Conservation (phyloP, 92 coral and sea anemone genomes). For the Muricea muricata region DNA sequence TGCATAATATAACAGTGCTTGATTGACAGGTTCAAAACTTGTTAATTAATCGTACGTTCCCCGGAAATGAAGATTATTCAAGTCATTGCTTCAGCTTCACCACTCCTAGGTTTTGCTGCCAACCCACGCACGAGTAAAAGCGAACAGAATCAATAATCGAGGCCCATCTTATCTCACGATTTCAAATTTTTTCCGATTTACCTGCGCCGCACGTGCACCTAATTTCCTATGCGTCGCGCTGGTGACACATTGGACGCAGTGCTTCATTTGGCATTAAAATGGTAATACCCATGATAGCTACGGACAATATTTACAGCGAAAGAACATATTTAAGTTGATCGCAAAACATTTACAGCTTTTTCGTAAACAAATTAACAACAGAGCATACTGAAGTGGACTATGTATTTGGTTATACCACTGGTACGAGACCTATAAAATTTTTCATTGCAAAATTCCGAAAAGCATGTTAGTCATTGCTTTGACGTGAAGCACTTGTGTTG, state of each 20-base stretch:
- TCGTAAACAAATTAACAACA: conserved; percentile 48
- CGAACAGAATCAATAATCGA: not conserved
- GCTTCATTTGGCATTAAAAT: conserved; percentile 35
- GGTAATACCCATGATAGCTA: conserved; percentile 38
- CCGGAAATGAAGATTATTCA: conserved; percentile 98
- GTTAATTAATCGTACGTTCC: conserved; percentile 98
- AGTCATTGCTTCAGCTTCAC: conserved; percentile 20
- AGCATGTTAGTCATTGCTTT: no score
- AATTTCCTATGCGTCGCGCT: conserved; percentile 25
- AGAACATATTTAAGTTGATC: conserved; percentile 51
- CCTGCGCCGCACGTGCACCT: conserved; percentile 19
- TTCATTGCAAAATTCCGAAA: no score
- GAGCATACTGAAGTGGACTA: not conserved
- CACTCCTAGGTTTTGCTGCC: conserved; percentile 16
- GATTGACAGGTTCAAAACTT: conserved; percentile 98
- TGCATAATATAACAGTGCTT: conserved; percentile 87
- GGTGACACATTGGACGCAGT: not conserved
- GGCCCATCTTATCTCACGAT: not conserved
- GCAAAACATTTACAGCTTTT: conserved; percentile 52
- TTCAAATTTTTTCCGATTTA: not conserved
- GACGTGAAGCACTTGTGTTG: no score
- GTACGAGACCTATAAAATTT: no score
- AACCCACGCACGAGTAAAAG: conserved; percentile 8
- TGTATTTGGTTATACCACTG: not conserved
- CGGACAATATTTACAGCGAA: conserved; percentile 43